Base-by-base conservation (phyloP, 1,140 invertebrate species). In the Drosophila carrolli region DNA sequence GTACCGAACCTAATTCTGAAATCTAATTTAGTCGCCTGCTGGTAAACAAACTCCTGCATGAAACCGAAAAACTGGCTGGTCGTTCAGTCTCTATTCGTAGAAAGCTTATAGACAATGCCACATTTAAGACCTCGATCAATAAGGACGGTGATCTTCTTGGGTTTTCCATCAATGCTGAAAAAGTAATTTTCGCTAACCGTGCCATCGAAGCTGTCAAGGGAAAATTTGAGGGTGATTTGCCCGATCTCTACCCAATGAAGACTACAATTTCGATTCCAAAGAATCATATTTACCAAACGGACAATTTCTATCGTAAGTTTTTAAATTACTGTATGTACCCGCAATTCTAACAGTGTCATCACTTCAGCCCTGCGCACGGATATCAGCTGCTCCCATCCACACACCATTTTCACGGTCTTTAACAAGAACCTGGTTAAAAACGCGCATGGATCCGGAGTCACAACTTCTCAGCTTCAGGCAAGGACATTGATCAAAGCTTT, bases 391-490 rank as follows among this genome's bases (percentile, higher is more conserved):
- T 94, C 92, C 9, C 93, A 95, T 84, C 94, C 95, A 7, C 97
- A 98, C 75, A 97, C 97, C 46, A 93, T 97, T 27, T 95, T 97
- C 88, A 81, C 96, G 46, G 94, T 95, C 84, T 95, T 94, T 81
- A 94, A 97, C 82, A 92, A 91, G 11, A 93, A 93, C 23, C 91
- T 94, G 78, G 95, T 96, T 1, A 93, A 91, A 70, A 97, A 97
- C 92, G 61, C 95, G 9, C 95, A 94, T 81, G 95, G 95, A 76
- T 94, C 95, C 11, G 93, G 94, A 38, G 95, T 96, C 0, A 94
- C 93, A 16, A 93, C 94, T 48, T 86, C 92, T 29, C 96, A 97
- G 91, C 94, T 96, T 41, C 81, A 94, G 7, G 94, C 94, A 13
- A 93, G 96, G 77, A 95, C 94, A 14, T 91, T 97, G 74, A 91